Evolutionary conservation across 1,140 invertebrate species (phyloP), one percentile per base, ranked within the genome.

Genomic region (Orius laevigatus): DNA sequence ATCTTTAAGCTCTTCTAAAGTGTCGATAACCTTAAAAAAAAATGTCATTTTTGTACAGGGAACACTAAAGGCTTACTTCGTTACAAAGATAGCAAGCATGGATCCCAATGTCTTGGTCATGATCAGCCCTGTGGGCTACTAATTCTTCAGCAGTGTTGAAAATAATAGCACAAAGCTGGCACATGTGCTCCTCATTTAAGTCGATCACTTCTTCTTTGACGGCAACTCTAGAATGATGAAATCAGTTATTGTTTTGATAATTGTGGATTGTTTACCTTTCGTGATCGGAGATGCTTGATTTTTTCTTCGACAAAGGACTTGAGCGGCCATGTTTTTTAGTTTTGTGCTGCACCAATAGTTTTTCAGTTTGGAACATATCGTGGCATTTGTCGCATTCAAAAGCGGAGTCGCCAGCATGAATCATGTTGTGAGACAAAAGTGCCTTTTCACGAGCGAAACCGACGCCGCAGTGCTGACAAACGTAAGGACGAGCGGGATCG

Each of bases 391-490:
- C 72, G 59, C 83, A 85, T 56, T 85, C 81, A 53, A 79, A 73
- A 0, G 81, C 78, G 19, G 77, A 79, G 55, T 84, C 81, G 31
- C 80, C 57, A 5, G 51, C 53, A 49, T 59, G 57, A 14, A 76
- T 71, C 59, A 73, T 70, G 1, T 69, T 61, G 60, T 85, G 82
- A 1, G 81, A 83, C 14, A 76, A 74, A 1, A 85, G 60, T 2
- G 83, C 82, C 58, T 85, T 86, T 59, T 85, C 80, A 20, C 82
- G 69, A 0, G 80, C 81, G 64, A 85, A 86, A 6, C 76, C 75
- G 38, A 85, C 68, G 1, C 82, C 82, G 55, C 82, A 85, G 52
- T 78, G 74, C 41, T 83, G 76, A 52, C 83, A 86, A 3, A 84
- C 81, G 57, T 85, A 84, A 0, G 82, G 82, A 50, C 81, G 76